Evolutionary conservation across 2,888 invertebrate species (phyloP), one percentile per base, ranked within the genome.

Genomic region (Neria commutata): DNA sequence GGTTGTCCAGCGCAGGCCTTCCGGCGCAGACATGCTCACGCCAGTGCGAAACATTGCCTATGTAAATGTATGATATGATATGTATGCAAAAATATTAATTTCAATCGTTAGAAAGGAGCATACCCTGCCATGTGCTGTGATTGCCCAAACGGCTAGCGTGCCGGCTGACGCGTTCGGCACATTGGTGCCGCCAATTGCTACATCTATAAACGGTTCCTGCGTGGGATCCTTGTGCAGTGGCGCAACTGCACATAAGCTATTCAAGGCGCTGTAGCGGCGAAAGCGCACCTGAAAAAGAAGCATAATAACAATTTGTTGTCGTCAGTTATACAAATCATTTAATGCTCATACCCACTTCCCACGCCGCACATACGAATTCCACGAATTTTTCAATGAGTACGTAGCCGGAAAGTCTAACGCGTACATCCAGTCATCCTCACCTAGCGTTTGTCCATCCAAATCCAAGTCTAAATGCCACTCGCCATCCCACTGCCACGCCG

Each of bases 401-500:
- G 89, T 89, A 11, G 91, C 89, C 54, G 94, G 94, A 81, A 96
- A 96, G 81, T 96, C 95, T 33, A 95, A 86, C 33, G 95, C 94
- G 83, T 95, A 96, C 55, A 91, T 92, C 95, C 95, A 96, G 16
- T 95, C 95, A 84, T 95, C 92, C 78, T 93, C 91, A 73, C 92
- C 92, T 61, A 95, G 83, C 2, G 93, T 91, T 73, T 94, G 91
- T 2, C 95, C 95, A 78, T 93, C 91, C 68, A 92, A 83, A 3
- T 91, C 90, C 19, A 92, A 85, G 76, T 94, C 94, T 56, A 94
- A 84, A 70, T 91, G 89, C 95, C 96, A 96, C 67, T 94, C 94
- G 2, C 92, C 92, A 83, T 97, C 96, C 96, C 96, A 97, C 74
- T 94, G 91, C 96, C 96, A 97, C 16, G 94, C 94, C 89, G 95